Conservation (phyloP, 2,888 invertebrate genomes). For the Ganaspis brasiliensis region DNA sequence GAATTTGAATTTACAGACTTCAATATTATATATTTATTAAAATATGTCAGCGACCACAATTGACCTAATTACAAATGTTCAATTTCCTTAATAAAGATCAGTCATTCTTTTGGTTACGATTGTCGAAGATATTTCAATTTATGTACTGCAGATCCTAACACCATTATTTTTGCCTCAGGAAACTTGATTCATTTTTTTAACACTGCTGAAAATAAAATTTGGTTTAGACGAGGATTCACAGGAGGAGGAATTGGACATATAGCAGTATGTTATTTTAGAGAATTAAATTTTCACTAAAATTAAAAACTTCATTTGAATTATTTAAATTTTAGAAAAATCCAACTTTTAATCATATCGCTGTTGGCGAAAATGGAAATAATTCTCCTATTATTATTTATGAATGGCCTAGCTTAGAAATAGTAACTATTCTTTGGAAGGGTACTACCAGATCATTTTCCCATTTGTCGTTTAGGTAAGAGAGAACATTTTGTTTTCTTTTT, state of each 20-base stretch:
- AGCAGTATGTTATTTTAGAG: conserved; percentile 83
- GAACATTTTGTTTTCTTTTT: not conserved
- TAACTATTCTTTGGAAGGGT: conserved; percentile 89
- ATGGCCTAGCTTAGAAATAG: conserved; percentile 90
- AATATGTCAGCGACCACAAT: no score
- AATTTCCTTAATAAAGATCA: conserved; percentile 73
- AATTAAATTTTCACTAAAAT: conserved; percentile 16
- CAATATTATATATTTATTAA: no score
- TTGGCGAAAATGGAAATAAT: conserved; percentile 90
- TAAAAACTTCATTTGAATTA: conserved; percentile 1
- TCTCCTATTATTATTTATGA: conserved; percentile 92
- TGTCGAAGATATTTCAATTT: conserved; percentile 91
- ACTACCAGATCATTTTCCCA: conserved; percentile 88
- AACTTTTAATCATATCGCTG: conserved; percentile 86
- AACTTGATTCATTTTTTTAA: conserved; percentile 90
- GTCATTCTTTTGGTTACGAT: conserved; percentile 93
- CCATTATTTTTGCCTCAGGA: conserved; percentile 90
- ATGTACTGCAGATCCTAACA: conserved; percentile 87
- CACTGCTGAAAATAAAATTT: conserved; percentile 84
- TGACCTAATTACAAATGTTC: no score
- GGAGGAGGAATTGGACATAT: conserved; percentile 92
- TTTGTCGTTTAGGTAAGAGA: conserved; percentile 86
- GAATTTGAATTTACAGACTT: no score
- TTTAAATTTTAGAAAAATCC: conserved; percentile 84
- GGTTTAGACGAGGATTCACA: conserved; percentile 88